phyloP scores from a whole-genome alignment of 2,888 invertebrate genomes.

The Drepanosiphum platanoidis region DNA sequence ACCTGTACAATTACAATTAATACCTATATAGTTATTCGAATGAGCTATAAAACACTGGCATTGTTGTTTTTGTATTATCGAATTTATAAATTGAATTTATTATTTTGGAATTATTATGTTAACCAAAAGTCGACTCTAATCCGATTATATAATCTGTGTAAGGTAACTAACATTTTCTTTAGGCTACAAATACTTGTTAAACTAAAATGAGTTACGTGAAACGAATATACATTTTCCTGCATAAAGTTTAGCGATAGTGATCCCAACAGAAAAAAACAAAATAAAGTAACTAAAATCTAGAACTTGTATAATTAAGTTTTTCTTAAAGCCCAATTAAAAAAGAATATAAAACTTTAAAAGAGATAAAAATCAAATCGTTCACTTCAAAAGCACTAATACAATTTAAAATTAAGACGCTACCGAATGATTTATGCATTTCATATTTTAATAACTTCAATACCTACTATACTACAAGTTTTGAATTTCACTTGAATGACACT shows the following conservation, averaged over 20 bases:
- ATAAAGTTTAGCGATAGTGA: conserved; percentile 19
- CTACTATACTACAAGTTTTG: too few relatives aligned
- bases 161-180: not conserved
- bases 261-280: not conserved
- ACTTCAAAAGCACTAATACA: conserved; percentile 4
- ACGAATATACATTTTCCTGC: conserved; percentile 10
- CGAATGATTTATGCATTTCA: not conserved
- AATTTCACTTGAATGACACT: too few relatives aligned
- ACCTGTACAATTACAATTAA: not conserved
- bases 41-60: not conserved
- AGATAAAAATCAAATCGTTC: not conserved
- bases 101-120: not conserved
- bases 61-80: not conserved
- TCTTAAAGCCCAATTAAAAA: conserved; percentile 4
- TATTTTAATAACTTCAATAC: not conserved
- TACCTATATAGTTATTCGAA: not conserved
- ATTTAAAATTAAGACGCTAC: not conserved
- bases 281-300: conserved; percentile 23
- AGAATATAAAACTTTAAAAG: not conserved
- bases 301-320: conserved; percentile 22
- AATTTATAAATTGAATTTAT: not conserved
- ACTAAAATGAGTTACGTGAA: not conserved
- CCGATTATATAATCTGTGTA: not conserved
- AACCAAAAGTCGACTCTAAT: conserved; percentile 15
- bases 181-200: conserved; percentile 11